A percentile compares a stretch with the other conserved stretches of the same genome.
Conservation (phyloP, 2,888 invertebrate species). For the Melieria omissa region DNA sequence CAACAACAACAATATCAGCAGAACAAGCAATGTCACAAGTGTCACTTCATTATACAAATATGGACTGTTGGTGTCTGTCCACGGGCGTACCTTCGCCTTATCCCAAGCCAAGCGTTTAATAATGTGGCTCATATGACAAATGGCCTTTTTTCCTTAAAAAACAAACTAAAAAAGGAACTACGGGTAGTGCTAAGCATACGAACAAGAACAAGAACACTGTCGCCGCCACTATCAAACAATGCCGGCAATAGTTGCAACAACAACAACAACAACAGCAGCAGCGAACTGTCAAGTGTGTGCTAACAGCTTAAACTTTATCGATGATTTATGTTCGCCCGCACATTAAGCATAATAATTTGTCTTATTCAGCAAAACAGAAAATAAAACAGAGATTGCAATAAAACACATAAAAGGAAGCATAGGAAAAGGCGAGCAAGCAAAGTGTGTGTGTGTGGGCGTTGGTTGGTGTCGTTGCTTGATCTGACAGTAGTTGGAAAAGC, state of each 20-base stretch:
- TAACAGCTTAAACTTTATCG: constrained; percentile 23
- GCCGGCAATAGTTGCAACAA: neutral
- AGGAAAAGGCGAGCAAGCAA: no score
- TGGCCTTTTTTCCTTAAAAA: constrained; percentile 19
- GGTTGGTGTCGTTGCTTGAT: no score
- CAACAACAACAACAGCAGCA: constrained; percentile 12
- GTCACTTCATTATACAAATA: neutral
- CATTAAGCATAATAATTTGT: constrained; percentile 38
- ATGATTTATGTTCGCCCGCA: constrained; percentile 37
- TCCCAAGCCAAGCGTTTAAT: neutral
- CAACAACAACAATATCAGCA: no score
- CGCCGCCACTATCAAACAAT: neutral
- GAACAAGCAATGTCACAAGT: no score
- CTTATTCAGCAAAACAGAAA: constrained; percentile 32
- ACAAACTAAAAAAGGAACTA: neutral
- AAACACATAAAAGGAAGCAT: neutral
- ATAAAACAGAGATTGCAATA: neutral
- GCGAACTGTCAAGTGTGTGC: constrained; percentile 16
- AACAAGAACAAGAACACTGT: neutral
- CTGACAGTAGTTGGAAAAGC: no score
- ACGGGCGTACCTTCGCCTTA: neutral
- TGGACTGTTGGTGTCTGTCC: neutral
- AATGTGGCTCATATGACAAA: constrained; percentile 29
- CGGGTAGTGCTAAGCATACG: no score
- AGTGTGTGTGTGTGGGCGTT: no score